Evolutionary conservation across 2,113 vertebrate species (phyloP), one percentile per base, ranked within the genome.

Genomic region (Acanthisitta chloris): DNA sequence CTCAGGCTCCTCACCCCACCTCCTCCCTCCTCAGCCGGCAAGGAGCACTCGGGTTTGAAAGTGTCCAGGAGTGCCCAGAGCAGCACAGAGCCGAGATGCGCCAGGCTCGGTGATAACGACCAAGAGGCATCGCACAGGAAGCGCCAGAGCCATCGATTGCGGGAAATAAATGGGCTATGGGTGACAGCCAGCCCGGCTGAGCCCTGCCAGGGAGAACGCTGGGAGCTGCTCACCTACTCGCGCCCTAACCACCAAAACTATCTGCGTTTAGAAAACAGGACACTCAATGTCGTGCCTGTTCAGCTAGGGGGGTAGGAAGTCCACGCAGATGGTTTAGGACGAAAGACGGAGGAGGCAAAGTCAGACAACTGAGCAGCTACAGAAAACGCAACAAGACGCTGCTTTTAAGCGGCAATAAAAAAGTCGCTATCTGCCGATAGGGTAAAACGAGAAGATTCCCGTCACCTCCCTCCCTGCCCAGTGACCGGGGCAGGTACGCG

Each of bases 81-180:
- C 70, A 24, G 57, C 20, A 2, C 31, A 10, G n/a, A 17, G 3
- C 49, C 1, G 14, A 40, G 52, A 19, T 1, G 66, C 28, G 58
- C 86, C 62, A 0, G 14, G 12, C 65, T 12, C 31, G 1, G n/a
- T 0, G 52, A 8, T 10, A 40, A 6, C 0, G 10, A 10, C 62
- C 74, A 0, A 42, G 71, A 0, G n/a, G 48, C 86, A 55, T 52
- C 66, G 0, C 54, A 4, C 10, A 69, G 86, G 76, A 90, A 92
- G 94, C 40, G 17, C 67, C 94, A n/a, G 79, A 86, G 88, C 43
- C 79, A 95, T 90, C 10, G 94, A 93, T 25, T 5, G 57, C 1
- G 16, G 58, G 34, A 59, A 67, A 58, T 34, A 90, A 64, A 79
- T 10, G 70, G 82, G 74, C 40, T 3, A 19, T 12, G 94, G 86